Percentiles rank a stretch among this genome's conserved stretches.
Conservation (phyloP, 64 coral and sea anemone genomes). For the Anthopleura sola region DNA sequence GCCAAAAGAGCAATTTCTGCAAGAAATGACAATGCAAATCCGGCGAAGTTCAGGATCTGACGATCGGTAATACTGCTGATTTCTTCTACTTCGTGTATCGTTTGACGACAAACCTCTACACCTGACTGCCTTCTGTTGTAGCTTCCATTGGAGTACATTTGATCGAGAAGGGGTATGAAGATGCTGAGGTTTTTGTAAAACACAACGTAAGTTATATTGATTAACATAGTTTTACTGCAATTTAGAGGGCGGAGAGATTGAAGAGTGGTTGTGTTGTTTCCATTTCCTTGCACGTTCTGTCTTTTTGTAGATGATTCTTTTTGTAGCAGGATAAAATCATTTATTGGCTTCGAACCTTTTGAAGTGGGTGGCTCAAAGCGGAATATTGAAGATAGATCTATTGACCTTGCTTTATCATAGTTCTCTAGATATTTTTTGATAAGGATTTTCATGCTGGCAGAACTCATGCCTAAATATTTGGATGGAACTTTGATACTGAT, state of each 20-base stretch:
- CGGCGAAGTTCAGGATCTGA: slow-evolving; percentile 48
- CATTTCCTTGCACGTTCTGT: too few species aligned
- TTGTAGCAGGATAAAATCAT: too few species aligned
- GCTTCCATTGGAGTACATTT: neutral
- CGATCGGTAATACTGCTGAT: neutral
- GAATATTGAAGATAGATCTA: too few species aligned
- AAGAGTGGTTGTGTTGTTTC: neutral
- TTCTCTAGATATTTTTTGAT: too few species aligned
- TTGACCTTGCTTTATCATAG: too few species aligned
- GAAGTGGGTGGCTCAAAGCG: too few species aligned
- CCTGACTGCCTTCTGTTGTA: neutral
- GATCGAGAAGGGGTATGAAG: neutral
- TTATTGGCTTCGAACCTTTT: too few species aligned
- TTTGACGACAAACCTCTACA: neutral
- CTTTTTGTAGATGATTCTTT: too few species aligned
- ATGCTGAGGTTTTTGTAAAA: neutral
- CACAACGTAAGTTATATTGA: neutral
- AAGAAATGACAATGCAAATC: slow-evolving; percentile 27
- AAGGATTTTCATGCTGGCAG: too few species aligned
- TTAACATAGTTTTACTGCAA: neutral
- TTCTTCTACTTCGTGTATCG: neutral
- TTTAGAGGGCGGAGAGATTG: neutral
- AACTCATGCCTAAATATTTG: too few species aligned
- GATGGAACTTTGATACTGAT: too few species aligned
- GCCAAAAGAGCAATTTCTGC: slow-evolving; percentile 33